Percentiles rank a stretch among this genome's conserved stretches.
Conservation (phyloP, 2,888 invertebrate species). For the Euspilapteryx auroguttella region DNA sequence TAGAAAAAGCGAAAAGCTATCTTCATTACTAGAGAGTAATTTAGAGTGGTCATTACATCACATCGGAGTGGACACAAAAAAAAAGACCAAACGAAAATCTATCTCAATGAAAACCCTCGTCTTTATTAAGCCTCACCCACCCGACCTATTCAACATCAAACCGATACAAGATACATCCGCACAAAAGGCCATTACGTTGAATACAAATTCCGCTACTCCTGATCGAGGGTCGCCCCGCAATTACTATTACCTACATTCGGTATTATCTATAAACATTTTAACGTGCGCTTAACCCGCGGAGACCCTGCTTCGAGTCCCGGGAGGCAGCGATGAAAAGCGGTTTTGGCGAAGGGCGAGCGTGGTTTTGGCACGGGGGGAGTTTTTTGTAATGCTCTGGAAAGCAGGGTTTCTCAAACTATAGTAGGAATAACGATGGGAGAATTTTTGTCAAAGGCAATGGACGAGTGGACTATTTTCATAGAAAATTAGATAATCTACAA, state of each 20-base stretch:
- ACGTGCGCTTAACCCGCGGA: slow-evolving; percentile 55
- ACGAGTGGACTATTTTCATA: no score
- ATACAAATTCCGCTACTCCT: slow-evolving; percentile 37
- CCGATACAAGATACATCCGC: slow-evolving; percentile 25
- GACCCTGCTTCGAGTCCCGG: no score
- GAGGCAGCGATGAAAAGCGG: slow-evolving; percentile 38
- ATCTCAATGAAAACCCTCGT: slow-evolving; percentile 13
- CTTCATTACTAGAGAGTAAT: no score
- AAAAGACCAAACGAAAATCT: slow-evolving; percentile 14
- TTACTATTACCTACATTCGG: slow-evolving; percentile 46
- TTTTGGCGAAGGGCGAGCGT: slow-evolving; percentile 22
- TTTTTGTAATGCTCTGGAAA: slow-evolving; percentile 40
- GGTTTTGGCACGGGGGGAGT: slow-evolving; percentile 19
- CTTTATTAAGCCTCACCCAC: slow-evolving; percentile 13
- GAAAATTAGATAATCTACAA: no score
- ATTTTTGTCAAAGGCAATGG: no score
- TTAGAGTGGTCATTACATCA: no score
- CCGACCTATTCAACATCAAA: slow-evolving; percentile 23
- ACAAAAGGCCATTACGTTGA: slow-evolving; percentile 41
- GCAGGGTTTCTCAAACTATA: no score
- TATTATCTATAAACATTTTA: slow-evolving; percentile 61
- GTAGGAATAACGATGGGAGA: no score
- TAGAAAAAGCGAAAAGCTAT: no score
- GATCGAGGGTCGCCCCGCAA: slow-evolving; percentile 15
- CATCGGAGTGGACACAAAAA: slow-evolving; percentile 9